Percentiles rank a stretch among this genome's conserved stretches.
Conservation (phyloP, 2,113 vertebrate genomes). For the Petromus typicus region DNA sequence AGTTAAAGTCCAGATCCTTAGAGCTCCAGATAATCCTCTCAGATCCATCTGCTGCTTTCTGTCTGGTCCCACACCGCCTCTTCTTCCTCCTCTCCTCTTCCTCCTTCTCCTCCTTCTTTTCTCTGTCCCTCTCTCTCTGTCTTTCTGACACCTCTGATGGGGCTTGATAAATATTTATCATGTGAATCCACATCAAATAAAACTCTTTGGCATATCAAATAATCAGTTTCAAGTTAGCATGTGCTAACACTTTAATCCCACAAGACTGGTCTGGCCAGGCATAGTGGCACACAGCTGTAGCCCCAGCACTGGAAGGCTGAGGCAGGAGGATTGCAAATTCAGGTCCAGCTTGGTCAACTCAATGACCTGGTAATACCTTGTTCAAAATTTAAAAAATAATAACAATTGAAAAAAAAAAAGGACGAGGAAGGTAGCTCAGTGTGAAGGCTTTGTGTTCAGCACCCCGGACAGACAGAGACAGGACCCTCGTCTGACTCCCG, state of each 20-base stretch:
- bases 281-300: background rate
- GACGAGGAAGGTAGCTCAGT: background rate
- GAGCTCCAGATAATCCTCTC: background rate
- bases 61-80: background rate
- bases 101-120: background rate
- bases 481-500: background rate
- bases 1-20: constrained; percentile 58
- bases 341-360: background rate
- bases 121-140: background rate
- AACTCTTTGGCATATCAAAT: background rate
- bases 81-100: background rate
- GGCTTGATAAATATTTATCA: background rate
- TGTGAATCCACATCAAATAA: background rate
- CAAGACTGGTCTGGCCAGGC: background rate
- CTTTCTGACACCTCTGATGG: background rate
- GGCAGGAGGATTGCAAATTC: background rate
- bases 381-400: background rate
- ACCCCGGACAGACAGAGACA: background rate
- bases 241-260: background rate
- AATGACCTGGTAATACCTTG: too few relatives aligned
- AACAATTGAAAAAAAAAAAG: background rate
- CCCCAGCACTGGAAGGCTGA: background rate
- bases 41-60: background rate
- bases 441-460: background rate
- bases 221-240: background rate